Evolutionary conservation across 2,888 invertebrate genomes (phyloP), one percentile per base, ranked within the genome.

Genomic region (Drosophila emarginata): DNA sequence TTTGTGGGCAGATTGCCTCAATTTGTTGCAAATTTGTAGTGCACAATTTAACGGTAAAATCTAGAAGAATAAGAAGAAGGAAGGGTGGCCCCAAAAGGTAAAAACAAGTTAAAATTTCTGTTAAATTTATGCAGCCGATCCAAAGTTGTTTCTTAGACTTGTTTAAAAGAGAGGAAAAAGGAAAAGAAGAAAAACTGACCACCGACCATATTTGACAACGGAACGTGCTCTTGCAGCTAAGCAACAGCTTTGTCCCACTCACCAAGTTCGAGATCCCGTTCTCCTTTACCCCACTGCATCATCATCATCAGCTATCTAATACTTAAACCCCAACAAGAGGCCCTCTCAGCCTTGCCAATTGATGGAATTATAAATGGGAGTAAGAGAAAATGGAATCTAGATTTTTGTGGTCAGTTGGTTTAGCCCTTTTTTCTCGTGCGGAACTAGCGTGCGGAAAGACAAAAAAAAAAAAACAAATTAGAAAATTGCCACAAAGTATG

Each of bases 71-170:
- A 53, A 72, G 59, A 68, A 85, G 81, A n/a, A 45, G 45, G 14
- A 82, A 82, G 86, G 86, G 82, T 85, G 71, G 61, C 82, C 82
- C 64, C 82, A 82, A 82, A 82, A 85, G 82, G 82, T 78, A 82
- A 82, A 80, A 82, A 80, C 86, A 80, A 82, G 80, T 82, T 80
- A 70, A 65, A 74, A 77, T 65, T 65, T 62, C 81, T 70, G 9
- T 15, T 5, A 45, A 82, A 82, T 82, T 77, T 85, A 82, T 85
- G 82, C 64, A 64, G 65, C 69, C 64, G 64, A 68, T 60, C 56
- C 61, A 52, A 76, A 80, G 69, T 71, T 80, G 79, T 80, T 63
- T 56, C 37, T 66, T 32, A 21, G 32, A 32, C 32, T 32, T 9
- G 32, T 9, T 32, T 9, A 32, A 5, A 9, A 32, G 32, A 9